Evolutionary conservation across 1,140 invertebrate species (phyloP).

Genomic region (Battus philenor): DNA sequence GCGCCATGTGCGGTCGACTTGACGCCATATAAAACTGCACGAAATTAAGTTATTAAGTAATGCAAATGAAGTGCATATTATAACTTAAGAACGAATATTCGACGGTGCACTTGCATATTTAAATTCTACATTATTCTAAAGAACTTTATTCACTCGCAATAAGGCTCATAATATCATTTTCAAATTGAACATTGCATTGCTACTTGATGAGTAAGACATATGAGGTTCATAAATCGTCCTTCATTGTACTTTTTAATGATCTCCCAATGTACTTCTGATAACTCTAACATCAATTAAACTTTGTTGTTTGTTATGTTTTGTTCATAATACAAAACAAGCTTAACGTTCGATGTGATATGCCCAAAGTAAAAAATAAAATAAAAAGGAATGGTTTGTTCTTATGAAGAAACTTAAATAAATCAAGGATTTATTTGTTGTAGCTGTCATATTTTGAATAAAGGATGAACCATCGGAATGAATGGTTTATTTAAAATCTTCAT

Average conservation of each 20-base stretch:
- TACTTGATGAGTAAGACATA: conserved; percentile 7
- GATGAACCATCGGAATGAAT: no score
- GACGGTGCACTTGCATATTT: conserved; percentile 13
- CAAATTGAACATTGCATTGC: background rate
- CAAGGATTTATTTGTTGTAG: no score
- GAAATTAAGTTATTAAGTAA: conserved; percentile 60
- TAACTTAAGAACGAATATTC: conserved; percentile 29
- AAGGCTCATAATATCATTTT: conserved; percentile 10
- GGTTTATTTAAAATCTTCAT: no score
- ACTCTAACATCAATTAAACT: background rate
- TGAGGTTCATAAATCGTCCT: conserved; percentile 12
- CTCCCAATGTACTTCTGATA: background rate
- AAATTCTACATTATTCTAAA: conserved; percentile 1
- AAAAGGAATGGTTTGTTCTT: no score
- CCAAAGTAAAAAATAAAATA: no score
- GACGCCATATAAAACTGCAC: conserved; percentile 31
- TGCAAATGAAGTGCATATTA: conserved; percentile 52
- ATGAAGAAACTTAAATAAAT: no score
- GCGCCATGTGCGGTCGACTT: conserved; percentile 37
- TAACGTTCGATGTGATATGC: no score
- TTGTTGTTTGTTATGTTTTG: no score
- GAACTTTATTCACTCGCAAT: conserved; percentile 1
- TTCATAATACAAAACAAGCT: no score
- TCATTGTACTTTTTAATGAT: conserved; percentile 3
- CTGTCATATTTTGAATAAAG: no score